Conservation (phyloP, 2,888 invertebrate genomes). For the Cryptus armator region DNA sequence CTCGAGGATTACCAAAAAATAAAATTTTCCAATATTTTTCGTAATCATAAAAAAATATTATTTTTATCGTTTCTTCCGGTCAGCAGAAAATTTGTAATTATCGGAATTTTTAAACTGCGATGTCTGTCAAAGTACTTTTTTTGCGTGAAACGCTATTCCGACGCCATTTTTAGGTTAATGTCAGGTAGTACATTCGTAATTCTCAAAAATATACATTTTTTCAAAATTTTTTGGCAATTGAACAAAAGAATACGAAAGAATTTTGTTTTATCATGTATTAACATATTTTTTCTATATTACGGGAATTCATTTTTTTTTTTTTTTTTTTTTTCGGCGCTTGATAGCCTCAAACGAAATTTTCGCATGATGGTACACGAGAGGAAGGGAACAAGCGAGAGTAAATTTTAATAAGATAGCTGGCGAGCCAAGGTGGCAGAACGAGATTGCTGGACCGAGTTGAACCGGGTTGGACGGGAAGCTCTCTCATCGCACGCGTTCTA, state of each 20-base stretch:
- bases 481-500: slow-evolving; percentile 53
- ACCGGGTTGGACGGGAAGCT: slow-evolving; percentile 62
- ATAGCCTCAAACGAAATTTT: slow-evolving; percentile 65
- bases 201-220: background rate
- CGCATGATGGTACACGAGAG: slow-evolving; percentile 47
- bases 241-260: background rate
- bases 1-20: no score
- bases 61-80: no score
- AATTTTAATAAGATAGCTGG: slow-evolving; percentile 67
- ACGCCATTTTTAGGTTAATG: no score
- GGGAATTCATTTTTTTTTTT: background rate
- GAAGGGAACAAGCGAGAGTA: slow-evolving; percentile 63
- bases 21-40: no score
- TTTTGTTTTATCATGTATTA: background rate
- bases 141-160: no score
- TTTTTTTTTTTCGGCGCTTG: slow-evolving; percentile 36
- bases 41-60: no score
- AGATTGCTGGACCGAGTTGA: slow-evolving; percentile 68
- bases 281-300: slow-evolving; percentile 10
- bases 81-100: no score
- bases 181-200: no score
- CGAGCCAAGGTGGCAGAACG: slow-evolving; percentile 66
- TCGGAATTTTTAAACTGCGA: no score
- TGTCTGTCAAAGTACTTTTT: no score
- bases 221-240: background rate